Percentiles rank a stretch among this genome's conserved stretches.
Evolutionary conservation across 2,113 vertebrate species (phyloP).

Genomic region (Crypturellus undulatus): DNA sequence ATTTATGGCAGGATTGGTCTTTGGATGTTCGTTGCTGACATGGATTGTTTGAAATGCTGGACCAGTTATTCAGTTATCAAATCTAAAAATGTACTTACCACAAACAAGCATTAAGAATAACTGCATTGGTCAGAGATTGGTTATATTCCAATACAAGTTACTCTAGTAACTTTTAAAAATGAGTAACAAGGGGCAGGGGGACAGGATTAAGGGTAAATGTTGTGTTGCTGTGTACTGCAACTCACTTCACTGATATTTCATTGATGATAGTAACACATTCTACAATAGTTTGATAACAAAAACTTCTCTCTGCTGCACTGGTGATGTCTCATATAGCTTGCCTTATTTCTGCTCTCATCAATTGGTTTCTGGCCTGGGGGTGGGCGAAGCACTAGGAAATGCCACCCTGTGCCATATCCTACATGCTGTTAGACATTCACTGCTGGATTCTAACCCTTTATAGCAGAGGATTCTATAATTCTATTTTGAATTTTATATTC

Average conservation of each 20-base stretch:
- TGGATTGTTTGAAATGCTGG: neutral
- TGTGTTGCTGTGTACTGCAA: neutral
- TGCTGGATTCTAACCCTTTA: neutral
- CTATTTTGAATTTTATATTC: no score
- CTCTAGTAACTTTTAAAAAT: neutral
- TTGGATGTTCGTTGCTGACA: neutral
- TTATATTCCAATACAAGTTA: neutral
- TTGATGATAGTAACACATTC: neutral
- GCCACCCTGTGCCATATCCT: neutral
- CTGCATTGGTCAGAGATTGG: neutral
- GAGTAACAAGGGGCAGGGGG: neutral
- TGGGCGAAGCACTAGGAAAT: neutral
- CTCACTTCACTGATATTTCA: neutral
- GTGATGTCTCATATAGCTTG: neutral
- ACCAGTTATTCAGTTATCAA: neutral
- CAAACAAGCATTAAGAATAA: neutral
- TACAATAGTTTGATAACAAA: neutral
- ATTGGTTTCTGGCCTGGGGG: rapidly evolving
- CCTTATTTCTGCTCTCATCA: neutral
- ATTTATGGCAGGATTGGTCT: neutral
- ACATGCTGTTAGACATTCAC: neutral
- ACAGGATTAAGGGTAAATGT: neutral
- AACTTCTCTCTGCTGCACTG: neutral
- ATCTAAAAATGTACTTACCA: neutral
- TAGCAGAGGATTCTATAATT: neutral